Percentiles rank a stretch among this genome's conserved stretches.
Evolutionary conservation across 2,113 vertebrate species (phyloP).

Genomic region (Chionis minor): DNA sequence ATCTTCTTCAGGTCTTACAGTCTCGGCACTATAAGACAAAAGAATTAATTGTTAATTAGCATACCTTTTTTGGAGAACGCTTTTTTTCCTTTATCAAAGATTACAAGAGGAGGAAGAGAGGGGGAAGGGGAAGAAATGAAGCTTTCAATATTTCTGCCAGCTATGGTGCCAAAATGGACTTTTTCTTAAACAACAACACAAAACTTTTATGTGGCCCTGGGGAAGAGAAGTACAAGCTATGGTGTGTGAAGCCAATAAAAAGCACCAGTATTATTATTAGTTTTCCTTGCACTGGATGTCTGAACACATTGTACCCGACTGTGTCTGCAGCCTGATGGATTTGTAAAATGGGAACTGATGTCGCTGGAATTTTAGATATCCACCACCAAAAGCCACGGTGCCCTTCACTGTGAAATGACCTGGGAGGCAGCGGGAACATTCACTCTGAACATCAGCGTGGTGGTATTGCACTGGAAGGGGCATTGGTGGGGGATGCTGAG

Average conservation of each 20-base stretch:
- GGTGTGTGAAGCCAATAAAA: slow-evolving; percentile 32
- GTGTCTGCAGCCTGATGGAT: slow-evolving; percentile 17
- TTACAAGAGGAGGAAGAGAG: slow-evolving; percentile 10
- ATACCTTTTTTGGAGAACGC: slow-evolving; percentile 14
- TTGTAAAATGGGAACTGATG: not conserved
- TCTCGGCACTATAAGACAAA: slow-evolving; percentile 39
- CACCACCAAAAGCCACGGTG: not conserved
- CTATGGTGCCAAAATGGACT: not conserved
- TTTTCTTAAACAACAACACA: slow-evolving; percentile 16
- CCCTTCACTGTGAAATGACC: not conserved
- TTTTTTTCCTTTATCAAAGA: slow-evolving; percentile 46
- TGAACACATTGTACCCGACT: not conserved
- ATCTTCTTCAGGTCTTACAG: slow-evolving; percentile 54
- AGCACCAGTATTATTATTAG: not conserved
- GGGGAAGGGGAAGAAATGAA: not conserved
- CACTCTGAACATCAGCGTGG: not conserved
- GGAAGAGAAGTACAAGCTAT: slow-evolving; percentile 7
- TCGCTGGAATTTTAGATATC: not conserved
- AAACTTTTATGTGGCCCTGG: not conserved
- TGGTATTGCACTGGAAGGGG: fast-evolving
- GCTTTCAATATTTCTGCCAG: not conserved
- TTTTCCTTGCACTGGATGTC: slow-evolving; percentile 17
- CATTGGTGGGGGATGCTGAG: too few relatives aligned
- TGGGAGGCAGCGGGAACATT: not conserved
- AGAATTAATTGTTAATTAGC: slow-evolving; percentile 73